Base-by-base conservation (phyloP, 2,113 vertebrate species). In the Paralichthys olivaceus region DNA sequence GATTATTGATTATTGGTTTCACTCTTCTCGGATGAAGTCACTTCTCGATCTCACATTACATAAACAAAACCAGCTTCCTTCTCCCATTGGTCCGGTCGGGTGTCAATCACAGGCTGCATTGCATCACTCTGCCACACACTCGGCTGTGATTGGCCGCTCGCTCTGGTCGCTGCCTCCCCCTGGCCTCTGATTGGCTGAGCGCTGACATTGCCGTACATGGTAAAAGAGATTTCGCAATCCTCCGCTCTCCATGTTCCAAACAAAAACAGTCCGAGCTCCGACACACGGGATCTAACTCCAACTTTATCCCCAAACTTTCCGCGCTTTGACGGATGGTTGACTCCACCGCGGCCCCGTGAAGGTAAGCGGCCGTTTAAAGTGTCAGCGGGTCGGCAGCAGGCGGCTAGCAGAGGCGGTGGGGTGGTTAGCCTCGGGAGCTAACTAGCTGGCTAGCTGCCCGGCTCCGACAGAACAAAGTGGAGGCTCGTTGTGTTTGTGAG, bases 181-280 rank as follows among this genome's bases (percentile, higher is more conserved):
- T 66, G 13, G 26, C 23, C 19, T 64, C 29, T 85, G 88, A 94
- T 93, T 94, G 94, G 94, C 65, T 81, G 51, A 61, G 1, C 8
- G 22, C 15, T 14, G 59, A 92, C 70, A 93, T 93, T 75, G 83
- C 93, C 94, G 83, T 94, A 94, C 89, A 94, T 90, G 93, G 94
- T 86, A 84, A 92, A 85, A 85, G 73, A 82, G 91, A 94, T 95
- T 95, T 95, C 94, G 94, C 94, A 95, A 95, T 94, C 91, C 53
- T 66, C 72, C 81, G 67, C 83, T 69, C 84, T 92, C 88, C 85
- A 84, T 79, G 87, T 90, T 87, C 88, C 75, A 94, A 94, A 95
- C 93, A 93, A 94, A 92, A 93, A 93, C 91, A 94, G 54, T 86
- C 72, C 19, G 43, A 77, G 68, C 73, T 12, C 37, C 6, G 40